Evolutionary conservation across 92 coral and sea anemone species (phyloP).

Genomic region (Epizoanthus illoricatus): DNA sequence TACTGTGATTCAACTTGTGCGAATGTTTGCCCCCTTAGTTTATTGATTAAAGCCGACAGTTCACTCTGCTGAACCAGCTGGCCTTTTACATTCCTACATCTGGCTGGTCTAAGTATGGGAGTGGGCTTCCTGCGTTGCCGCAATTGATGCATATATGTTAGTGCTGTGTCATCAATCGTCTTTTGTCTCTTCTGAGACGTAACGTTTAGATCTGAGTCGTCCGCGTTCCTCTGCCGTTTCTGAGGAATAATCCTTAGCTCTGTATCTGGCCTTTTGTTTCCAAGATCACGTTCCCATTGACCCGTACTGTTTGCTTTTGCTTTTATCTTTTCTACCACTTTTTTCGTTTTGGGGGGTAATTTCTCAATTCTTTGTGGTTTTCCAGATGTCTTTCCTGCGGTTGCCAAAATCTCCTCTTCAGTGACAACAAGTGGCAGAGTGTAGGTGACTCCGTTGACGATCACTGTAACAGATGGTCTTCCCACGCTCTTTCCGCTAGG

Average conservation of each 20-base stretch:
- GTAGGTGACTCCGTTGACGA: conserved; percentile 17
- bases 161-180: neutral
- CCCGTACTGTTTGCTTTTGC: neutral
- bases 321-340: neutral
- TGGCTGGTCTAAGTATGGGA: neutral
- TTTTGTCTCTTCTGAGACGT: neutral
- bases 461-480: conserved; percentile 31
- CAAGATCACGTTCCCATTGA: neutral
- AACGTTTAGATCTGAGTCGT: neutral
- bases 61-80: neutral
- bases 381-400: neutral
- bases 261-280: neutral
- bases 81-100: no score
- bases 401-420: conserved; percentile 35
- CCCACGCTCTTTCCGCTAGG: neutral
- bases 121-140: neutral
- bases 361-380: neutral
- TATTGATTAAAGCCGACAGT: neutral
- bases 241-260: neutral
- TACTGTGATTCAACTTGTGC: conserved; percentile 2
- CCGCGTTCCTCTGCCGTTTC: neutral
- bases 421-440: conserved; percentile 40
- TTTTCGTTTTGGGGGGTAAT: neutral
- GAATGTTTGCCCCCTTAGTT: neutral
- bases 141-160: neutral